Conservation (phyloP, 2,113 vertebrate species). For the Mobula birostris region DNA sequence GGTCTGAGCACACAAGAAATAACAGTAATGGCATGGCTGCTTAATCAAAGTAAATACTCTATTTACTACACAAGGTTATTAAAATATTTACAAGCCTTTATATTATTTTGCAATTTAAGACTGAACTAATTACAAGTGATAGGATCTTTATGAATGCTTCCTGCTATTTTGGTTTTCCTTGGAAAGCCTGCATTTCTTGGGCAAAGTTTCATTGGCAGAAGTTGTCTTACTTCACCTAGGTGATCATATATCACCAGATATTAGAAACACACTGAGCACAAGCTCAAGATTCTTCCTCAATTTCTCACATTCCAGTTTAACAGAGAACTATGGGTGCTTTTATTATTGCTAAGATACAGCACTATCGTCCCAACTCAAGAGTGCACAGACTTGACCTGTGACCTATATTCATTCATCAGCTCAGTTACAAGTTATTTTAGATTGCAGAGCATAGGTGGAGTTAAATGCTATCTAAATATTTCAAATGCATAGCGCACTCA, state of each 20-base stretch:
- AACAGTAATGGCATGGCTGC: background rate
- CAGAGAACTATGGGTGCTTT: background rate
- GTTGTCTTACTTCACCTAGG: background rate
- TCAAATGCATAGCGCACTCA: background rate
- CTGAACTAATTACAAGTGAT: background rate
- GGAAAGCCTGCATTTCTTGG: background rate
- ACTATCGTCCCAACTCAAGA: background rate
- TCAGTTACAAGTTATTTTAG: background rate
- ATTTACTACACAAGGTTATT: background rate
- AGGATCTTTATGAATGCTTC: background rate
- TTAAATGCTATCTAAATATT: background rate
- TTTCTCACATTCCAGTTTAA: background rate
- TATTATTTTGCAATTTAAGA: background rate
- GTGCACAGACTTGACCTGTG: background rate
- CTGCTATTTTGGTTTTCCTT: background rate
- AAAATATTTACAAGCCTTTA: background rate
- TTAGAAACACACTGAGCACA: background rate
- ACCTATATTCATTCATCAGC: background rate
- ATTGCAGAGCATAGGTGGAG: background rate
- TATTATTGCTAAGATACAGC: background rate
- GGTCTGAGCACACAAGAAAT: background rate
- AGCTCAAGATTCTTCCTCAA: background rate
- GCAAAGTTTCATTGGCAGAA: background rate
- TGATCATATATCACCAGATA: background rate
- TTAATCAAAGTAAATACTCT: background rate